A percentile compares a stretch with the other conserved stretches of the same genome.
Conservation (phyloP, 2,113 vertebrate genomes). For the Coracopsis vasa region DNA sequence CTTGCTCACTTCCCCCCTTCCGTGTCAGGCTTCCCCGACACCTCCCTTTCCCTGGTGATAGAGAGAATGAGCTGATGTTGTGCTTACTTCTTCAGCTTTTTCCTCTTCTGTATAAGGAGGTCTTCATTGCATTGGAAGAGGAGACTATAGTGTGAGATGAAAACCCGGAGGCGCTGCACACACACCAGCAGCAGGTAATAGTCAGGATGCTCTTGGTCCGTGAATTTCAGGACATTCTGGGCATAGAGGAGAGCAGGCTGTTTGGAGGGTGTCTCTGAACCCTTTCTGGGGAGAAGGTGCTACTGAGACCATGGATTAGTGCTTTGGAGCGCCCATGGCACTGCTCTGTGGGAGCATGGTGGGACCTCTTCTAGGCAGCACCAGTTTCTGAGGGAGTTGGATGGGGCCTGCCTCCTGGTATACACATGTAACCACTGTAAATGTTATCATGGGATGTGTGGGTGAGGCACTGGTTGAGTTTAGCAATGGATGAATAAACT, state of each 20-base stretch:
- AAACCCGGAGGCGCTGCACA: slow-evolving; percentile 90
- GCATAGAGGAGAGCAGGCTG: slow-evolving; percentile 34
- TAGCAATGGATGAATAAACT: background rate
- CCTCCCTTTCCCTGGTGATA: background rate
- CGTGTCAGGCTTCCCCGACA: background rate
- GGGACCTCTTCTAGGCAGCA: background rate
- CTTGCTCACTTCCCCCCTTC: background rate
- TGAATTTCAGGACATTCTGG: slow-evolving; percentile 90
- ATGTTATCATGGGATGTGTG: background rate
- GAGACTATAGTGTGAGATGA: slow-evolving; percentile 89
- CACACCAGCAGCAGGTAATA: slow-evolving; percentile 94
- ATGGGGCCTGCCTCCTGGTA: background rate
- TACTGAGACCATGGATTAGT: background rate
- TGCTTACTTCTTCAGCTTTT: slow-evolving; percentile 90
- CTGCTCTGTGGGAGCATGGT: background rate
- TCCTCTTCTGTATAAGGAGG: slow-evolving; percentile 88
- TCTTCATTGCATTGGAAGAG: slow-evolving; percentile 95
- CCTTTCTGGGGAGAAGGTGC: background rate
- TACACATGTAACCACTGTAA: background rate
- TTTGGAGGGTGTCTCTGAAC: background rate
- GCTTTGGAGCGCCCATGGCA: background rate
- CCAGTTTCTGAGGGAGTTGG: background rate
- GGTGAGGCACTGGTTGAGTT: background rate
- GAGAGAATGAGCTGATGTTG: background rate
- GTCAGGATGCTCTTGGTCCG: slow-evolving; percentile 93